Conservation (phyloP, 1,140 invertebrate genomes). For the Platorchestia sp. region DNA sequence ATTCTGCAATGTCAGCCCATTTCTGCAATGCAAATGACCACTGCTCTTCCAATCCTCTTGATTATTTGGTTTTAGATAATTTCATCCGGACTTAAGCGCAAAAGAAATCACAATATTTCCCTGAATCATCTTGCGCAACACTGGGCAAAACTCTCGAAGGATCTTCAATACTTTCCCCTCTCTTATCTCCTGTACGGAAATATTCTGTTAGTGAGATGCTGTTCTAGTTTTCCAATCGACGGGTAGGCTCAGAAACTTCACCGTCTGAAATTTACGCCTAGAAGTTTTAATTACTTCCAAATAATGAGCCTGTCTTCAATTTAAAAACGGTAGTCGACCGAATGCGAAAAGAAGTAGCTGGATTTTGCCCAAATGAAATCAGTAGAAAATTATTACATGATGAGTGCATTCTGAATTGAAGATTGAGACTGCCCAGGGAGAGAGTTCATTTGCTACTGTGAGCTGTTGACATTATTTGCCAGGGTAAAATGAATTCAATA, state of each 20-base stretch:
- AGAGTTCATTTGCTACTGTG: too few species aligned
- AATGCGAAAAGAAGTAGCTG: neutral
- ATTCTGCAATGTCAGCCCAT: too few species aligned
- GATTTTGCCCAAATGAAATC: neutral
- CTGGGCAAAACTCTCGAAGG: neutral
- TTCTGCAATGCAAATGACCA: too few species aligned
- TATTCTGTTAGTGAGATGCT: neutral
- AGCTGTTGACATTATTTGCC: too few species aligned
- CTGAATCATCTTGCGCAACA: neutral
- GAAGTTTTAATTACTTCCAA: neutral
- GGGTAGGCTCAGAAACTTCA: neutral
- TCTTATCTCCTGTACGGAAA: neutral
- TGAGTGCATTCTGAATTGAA: too few species aligned
- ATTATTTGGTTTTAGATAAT: too few species aligned
- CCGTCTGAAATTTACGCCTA: neutral
- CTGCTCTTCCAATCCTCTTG: too few species aligned
- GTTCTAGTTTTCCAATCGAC: neutral
- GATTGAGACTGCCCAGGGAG: too few species aligned
- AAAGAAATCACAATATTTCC: neutral
- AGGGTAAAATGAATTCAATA: too few species aligned
- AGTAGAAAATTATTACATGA: neutral
- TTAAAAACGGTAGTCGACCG: neutral
- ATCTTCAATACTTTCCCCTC: neutral
- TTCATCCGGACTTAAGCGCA: neutral
- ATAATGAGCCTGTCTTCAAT: neutral